A percentile compares a stretch with the other conserved stretches of the same genome.
These are phyloP conservation scores for Cettia cetti DNA, from an alignment of 2,113 vertebrate genomes.

Conservation along the genomic window DNA sequence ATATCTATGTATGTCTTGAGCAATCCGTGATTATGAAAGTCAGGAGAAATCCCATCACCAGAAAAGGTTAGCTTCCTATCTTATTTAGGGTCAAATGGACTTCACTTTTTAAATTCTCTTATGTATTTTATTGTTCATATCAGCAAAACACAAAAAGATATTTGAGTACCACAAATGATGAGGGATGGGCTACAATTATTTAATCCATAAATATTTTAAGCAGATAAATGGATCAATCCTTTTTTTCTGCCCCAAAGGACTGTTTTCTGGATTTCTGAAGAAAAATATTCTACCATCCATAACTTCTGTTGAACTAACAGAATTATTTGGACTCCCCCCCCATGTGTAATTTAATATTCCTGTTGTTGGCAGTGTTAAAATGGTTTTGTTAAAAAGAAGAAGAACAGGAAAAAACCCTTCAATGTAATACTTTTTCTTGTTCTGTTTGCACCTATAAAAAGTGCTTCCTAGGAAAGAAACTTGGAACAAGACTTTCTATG, in stretches of 20 bases:
- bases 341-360: background rate
- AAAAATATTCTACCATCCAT: background rate
- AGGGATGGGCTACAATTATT: background rate
- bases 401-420: background rate
- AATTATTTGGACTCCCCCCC: background rate
- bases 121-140: background rate
- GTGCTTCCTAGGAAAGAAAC: background rate
- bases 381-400: background rate
- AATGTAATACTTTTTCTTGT: background rate
- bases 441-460: background rate
- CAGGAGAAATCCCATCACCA: background rate
- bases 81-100: background rate
- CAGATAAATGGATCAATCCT: background rate
- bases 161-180: background rate
- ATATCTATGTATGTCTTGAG: background rate
- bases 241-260: background rate
- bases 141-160: background rate
- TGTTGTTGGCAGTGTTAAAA: background rate
- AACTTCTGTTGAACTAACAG: background rate
- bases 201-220: background rate
- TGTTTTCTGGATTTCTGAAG: background rate
- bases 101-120: background rate
- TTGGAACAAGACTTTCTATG: background rate
- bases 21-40: background rate
- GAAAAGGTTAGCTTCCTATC: background rate